Percentiles rank a stretch among this genome's conserved stretches.
phyloP scores from a whole-genome alignment of 2,797 vertebrate species.

The Cossypha polioptera region DNA sequence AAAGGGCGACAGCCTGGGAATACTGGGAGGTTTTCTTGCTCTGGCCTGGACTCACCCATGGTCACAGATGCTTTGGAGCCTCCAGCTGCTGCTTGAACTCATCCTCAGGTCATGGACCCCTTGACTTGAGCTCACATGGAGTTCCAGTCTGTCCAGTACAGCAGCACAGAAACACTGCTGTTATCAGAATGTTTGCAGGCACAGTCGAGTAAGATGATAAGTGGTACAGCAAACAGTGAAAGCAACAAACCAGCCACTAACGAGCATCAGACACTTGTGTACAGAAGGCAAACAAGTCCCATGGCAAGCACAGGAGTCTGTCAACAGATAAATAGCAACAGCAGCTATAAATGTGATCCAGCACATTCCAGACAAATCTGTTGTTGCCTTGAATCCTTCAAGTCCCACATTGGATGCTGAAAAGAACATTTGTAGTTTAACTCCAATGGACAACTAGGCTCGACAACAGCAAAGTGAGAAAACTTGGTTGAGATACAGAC shows the following conservation, averaged over 20 bases:
- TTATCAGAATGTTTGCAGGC: not conserved
- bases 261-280: not conserved
- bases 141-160: not conserved
- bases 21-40: not conserved
- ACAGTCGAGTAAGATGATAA: not conserved
- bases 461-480: not conserved
- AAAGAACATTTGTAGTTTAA: not conserved
- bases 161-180: not conserved
- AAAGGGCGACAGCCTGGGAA: not conserved
- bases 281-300: not conserved
- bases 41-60: not conserved
- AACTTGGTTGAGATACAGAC: not conserved
- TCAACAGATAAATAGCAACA: not conserved
- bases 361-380: not conserved
- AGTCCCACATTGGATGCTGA: not conserved
- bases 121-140: not conserved
- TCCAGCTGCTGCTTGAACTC: not conserved
- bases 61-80: fast-evolving
- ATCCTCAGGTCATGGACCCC: not conserved
- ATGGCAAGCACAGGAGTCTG: not conserved
- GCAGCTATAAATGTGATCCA: not conserved
- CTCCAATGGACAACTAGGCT: fast-evolving
- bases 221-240: not conserved
- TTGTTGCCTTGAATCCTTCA: not conserved
- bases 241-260: not conserved